These are phyloP conservation scores for Empidonax traillii DNA, from an alignment of 2,113 vertebrate genomes.

Conservation along the genomic window DNA sequence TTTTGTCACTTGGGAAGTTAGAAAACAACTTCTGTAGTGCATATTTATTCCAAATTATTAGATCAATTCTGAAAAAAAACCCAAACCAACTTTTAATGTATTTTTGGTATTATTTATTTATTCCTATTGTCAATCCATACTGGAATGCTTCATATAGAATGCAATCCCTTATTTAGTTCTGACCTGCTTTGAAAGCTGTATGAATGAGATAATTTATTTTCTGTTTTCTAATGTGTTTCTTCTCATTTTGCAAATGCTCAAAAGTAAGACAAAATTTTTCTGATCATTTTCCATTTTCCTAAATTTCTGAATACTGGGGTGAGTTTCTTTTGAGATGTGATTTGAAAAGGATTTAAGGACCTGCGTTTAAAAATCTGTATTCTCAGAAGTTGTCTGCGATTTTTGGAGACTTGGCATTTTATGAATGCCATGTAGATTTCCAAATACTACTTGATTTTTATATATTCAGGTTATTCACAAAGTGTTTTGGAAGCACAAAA, in stretches of 20 bases:
- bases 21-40: background rate
- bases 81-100: background rate
- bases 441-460: background rate
- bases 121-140: background rate
- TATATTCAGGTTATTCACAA: background rate
- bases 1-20: background rate
- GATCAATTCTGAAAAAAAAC: background rate
- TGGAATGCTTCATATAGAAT: background rate
- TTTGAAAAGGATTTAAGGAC: background rate
- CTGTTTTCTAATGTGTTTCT: background rate
- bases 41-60: background rate
- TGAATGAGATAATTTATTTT: background rate
- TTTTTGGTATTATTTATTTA: background rate
- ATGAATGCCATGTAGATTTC: background rate
- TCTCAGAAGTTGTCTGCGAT: background rate
- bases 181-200: background rate
- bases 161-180: background rate
- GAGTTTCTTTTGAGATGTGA: background rate
- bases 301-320: background rate
- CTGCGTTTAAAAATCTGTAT: background rate
- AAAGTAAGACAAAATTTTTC: background rate
- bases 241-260: background rate
- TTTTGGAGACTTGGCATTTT: background rate
- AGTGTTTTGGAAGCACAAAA: background rate
- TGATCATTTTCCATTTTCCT: background rate